phyloP scores from a whole-genome alignment of 1,140 invertebrate genomes.

The Lepidurus couesii region DNA sequence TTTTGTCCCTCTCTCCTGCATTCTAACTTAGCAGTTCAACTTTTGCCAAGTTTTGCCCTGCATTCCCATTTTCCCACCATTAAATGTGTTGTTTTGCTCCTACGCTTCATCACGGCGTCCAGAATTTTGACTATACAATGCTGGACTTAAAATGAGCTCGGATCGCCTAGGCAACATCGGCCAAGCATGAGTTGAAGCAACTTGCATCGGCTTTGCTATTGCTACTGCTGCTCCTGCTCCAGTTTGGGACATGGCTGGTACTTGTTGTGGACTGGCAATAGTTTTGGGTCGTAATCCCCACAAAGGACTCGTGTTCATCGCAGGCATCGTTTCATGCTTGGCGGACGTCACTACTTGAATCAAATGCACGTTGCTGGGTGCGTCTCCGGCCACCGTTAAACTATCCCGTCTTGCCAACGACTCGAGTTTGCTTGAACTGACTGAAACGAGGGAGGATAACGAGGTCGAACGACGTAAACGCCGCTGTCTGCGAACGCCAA shows the following conservation, averaged over 20 bases:
- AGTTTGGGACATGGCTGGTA: neutral
- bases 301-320: neutral
- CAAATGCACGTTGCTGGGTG: slow-evolving; percentile 16
- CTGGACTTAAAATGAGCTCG: slow-evolving; percentile 4
- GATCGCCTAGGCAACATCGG: neutral
- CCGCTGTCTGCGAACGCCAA: slow-evolving; percentile 29
- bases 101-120: neutral
- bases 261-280: neutral
- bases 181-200: neutral
- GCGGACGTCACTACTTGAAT: slow-evolving; percentile 3
- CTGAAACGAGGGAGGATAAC: slow-evolving; percentile 7
- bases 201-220: neutral
- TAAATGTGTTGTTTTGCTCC: neutral
- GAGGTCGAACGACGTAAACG: neutral
- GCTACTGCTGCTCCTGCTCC: neutral
- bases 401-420: neutral
- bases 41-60: neutral
- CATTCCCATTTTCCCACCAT: neutral
- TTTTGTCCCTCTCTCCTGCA: neutral
- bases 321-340: neutral
- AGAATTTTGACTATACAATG: neutral
- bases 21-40: neutral
- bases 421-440: neutral
- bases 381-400: slow-evolving; percentile 5
- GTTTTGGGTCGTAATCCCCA: neutral